Evolutionary conservation across 2,888 invertebrate species (phyloP).

Genomic region (Pantelozetes paolii): DNA sequence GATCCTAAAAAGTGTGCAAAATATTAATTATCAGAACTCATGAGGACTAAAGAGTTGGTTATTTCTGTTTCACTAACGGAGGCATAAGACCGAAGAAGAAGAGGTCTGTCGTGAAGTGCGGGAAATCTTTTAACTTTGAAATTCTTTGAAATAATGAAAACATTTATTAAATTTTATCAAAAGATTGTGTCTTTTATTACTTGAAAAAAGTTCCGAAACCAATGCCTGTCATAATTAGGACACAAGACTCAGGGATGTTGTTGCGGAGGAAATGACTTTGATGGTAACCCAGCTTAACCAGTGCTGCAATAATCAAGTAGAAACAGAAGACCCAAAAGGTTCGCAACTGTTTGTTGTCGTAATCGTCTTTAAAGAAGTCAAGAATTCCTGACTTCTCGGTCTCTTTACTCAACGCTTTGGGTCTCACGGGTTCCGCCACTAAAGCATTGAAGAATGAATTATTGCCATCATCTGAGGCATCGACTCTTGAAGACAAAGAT

Average conservation of each 20-base stretch:
- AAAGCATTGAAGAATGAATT: too few species aligned
- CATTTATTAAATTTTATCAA: neutral
- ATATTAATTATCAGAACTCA: neutral
- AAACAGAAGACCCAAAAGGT: constrained; percentile 7
- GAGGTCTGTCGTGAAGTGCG: constrained; percentile 53
- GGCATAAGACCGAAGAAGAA: constrained; percentile 59
- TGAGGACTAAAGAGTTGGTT: neutral
- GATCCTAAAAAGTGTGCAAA: constrained; percentile 50
- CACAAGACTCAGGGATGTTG: constrained; percentile 15
- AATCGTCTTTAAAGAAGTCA: neutral
- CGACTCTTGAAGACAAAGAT: too few species aligned
- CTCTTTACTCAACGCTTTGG: too few species aligned
- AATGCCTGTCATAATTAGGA: constrained; percentile 1
- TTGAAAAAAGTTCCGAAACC: neutral
- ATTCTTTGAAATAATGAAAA: neutral
- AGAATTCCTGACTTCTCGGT: too few species aligned
- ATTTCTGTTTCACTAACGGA: constrained; percentile 54
- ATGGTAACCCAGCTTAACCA: constrained; percentile 11
- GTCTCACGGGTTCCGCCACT: too few species aligned
- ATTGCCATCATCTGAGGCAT: too few species aligned
- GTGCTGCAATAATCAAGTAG: neutral
- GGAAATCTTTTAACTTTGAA: constrained; percentile 13
- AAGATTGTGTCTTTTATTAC: neutral
- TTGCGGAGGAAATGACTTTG: neutral
- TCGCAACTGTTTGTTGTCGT: neutral